Conservation (phyloP, 2,888 invertebrate species). For the Sylvicola cinctus region DNA sequence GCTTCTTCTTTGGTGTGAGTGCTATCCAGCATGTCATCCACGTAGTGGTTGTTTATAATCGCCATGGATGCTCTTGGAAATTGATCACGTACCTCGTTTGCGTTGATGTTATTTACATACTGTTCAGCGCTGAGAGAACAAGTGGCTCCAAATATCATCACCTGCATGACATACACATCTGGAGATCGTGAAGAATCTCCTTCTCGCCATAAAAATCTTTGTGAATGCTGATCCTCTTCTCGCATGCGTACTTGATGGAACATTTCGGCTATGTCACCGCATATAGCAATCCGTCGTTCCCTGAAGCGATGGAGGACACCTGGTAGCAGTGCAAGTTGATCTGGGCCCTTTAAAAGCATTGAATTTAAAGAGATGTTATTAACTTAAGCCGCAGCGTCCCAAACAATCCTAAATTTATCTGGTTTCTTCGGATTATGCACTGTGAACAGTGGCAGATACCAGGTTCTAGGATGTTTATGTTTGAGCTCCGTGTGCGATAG, state of each 20-base stretch:
- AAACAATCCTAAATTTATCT: constrained; percentile 10
- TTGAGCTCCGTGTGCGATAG: constrained; percentile 5
- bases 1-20: too few species aligned
- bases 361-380: constrained; percentile 10
- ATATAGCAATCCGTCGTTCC: constrained; percentile 12
- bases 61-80: too few species aligned
- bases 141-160: constrained; percentile 11
- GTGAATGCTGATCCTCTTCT: constrained; percentile 10
- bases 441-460: constrained; percentile 11
- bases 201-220: constrained; percentile 12
- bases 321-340: constrained; percentile 12
- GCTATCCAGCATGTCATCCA: too few species aligned
- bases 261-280: constrained; percentile 11
- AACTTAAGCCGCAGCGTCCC: constrained; percentile 11
- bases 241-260: constrained; percentile 9
- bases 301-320: constrained; percentile 16
- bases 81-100: constrained; percentile 5
- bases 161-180: constrained; percentile 9
- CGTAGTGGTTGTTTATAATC: too few species aligned
- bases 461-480: constrained; percentile 4
- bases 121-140: constrained; percentile 11
- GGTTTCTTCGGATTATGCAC: constrained; percentile 10
- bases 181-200: constrained; percentile 4
- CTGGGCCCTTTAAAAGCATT: constrained; percentile 13
- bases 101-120: constrained; percentile 9